A percentile compares a stretch with the other conserved stretches of the same genome.
These are phyloP conservation scores for Ceraclea dissimilis DNA, from an alignment of 2,888 invertebrate genomes.

Conservation along the genomic window DNA sequence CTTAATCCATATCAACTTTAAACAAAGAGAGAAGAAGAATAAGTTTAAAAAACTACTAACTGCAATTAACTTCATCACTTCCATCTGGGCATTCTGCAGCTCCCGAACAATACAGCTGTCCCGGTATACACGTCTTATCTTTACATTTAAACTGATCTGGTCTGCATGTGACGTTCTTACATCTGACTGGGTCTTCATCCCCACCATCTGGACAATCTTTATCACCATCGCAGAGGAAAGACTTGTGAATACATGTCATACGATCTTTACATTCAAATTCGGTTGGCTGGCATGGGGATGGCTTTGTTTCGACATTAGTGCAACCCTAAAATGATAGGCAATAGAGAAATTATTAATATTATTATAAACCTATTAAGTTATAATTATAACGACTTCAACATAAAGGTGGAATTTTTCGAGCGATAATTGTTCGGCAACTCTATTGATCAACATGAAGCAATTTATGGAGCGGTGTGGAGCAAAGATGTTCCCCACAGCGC, in stretches of 20 bases:
- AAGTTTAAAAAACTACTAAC: constrained; percentile 46
- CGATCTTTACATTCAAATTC: constrained; percentile 78
- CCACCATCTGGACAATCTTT: constrained; percentile 75
- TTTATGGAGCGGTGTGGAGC: no score
- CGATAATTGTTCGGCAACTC: no score
- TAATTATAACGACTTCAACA: no score
- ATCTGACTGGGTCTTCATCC: constrained; percentile 60
- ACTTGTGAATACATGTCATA: constrained; percentile 70
- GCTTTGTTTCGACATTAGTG: constrained; percentile 42
- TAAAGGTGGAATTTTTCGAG: no score
- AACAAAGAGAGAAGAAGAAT: not conserved
- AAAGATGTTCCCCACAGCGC: no score
- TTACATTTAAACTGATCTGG: constrained; percentile 83
- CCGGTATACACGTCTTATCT: constrained; percentile 72
- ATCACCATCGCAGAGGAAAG: constrained; percentile 81
- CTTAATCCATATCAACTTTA: not conserved
- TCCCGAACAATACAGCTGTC: constrained; percentile 76
- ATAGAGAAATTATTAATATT: not conserved
- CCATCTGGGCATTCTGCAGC: constrained; percentile 73
- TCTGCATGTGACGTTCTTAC: constrained; percentile 68
- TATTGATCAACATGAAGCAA: no score
- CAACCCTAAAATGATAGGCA: constrained; percentile 47
- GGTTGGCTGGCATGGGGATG: constrained; percentile 59
- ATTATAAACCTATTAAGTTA: no score
- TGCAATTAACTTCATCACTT: constrained; percentile 80